Percentiles rank a stretch among this genome's conserved stretches.
phyloP scores from a whole-genome alignment of 2,113 vertebrate species.

The Nicator chloris region DNA sequence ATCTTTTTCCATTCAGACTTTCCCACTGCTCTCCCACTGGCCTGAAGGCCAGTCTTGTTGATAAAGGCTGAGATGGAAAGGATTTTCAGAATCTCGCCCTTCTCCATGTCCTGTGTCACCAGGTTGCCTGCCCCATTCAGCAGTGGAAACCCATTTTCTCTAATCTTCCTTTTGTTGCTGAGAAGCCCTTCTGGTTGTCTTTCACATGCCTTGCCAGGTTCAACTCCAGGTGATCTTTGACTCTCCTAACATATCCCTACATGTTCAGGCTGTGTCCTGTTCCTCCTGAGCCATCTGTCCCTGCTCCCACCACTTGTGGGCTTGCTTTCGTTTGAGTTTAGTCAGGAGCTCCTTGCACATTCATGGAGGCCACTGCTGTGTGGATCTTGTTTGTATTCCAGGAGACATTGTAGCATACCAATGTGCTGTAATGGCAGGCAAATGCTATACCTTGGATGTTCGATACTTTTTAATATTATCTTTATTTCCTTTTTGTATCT shows the following conservation, averaged over 20 bases:
- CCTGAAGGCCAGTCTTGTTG: not conserved
- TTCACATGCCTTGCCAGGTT: not conserved
- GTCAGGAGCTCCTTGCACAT: not conserved
- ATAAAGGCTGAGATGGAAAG: not conserved
- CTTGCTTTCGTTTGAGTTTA: not conserved
- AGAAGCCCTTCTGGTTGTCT: not conserved
- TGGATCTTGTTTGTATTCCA: not conserved
- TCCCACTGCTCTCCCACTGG: not conserved
- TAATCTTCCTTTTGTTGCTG: not conserved
- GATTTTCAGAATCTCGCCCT: not conserved
- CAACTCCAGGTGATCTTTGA: not conserved
- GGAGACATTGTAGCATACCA: not conserved
- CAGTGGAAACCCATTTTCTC: not conserved
- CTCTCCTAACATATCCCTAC: not conserved
- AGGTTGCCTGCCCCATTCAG: not conserved
- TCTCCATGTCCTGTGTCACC: not conserved
- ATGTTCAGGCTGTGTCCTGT: not conserved
- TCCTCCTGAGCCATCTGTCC: not conserved
- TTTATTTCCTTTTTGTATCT: not conserved
- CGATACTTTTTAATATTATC: not conserved
- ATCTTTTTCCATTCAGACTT: not conserved
- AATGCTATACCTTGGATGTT: not conserved
- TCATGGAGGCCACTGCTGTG: not conserved
- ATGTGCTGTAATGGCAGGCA: accelerated
- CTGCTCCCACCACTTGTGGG: not conserved